A percentile compares a stretch with the other conserved stretches of the same genome.
These are phyloP conservation scores for Passerculus sandwichensis DNA, from an alignment of 2,797 vertebrate genomes.

Conservation along the genomic window DNA sequence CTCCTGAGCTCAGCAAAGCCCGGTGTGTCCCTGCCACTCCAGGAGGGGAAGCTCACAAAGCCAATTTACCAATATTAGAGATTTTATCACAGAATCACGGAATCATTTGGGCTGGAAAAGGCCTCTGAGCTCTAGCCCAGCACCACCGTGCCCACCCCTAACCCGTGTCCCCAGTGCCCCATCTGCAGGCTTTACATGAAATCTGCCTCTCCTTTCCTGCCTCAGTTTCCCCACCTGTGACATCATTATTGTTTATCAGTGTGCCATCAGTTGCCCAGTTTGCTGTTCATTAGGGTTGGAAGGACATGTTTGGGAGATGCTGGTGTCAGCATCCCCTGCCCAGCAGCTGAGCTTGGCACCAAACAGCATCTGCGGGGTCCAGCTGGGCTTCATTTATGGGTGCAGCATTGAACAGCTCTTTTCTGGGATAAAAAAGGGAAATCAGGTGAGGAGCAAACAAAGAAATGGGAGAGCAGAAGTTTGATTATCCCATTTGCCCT, in stretches of 20 bases:
- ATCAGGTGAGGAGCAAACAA: background rate
- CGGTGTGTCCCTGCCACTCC: rapidly evolving
- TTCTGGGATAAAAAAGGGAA: background rate
- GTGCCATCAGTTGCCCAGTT: rapidly evolving
- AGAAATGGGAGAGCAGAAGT: background rate
- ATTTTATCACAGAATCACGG: background rate
- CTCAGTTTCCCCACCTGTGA: background rate
- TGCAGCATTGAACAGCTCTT: rapidly evolving
- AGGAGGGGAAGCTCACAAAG: rapidly evolving
- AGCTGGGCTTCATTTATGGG: rapidly evolving
- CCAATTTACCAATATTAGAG: rapidly evolving
- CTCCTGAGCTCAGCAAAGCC: rapidly evolving
- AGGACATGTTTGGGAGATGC: rapidly evolving
- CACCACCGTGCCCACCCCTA: background rate
- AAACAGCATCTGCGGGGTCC: rapidly evolving
- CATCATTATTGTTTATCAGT: rapidly evolving
- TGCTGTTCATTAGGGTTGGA: rapidly evolving
- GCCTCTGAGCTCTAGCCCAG: background rate
- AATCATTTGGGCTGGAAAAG: background rate
- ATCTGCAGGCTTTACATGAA: rapidly evolving
- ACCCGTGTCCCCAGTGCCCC: background rate
- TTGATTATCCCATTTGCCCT: rapidly evolving
- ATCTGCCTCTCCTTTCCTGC: rapidly evolving
- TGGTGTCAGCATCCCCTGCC: background rate
- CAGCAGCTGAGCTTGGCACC: background rate